Conservation (phyloP, 1,140 invertebrate species). For the Habropoda laboriosa region DNA sequence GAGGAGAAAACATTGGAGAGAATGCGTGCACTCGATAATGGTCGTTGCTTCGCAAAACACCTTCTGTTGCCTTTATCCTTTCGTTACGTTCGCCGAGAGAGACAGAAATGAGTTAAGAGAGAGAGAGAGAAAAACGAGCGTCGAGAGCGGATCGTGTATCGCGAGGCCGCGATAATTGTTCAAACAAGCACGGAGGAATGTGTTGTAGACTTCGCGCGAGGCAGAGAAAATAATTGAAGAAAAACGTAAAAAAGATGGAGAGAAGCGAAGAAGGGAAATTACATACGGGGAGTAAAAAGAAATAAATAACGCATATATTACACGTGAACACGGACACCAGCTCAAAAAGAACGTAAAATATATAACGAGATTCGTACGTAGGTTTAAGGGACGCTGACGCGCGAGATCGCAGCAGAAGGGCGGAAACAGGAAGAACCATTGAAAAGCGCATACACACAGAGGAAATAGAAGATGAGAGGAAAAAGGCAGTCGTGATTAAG, state of each 20-base stretch:
- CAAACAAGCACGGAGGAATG: neutral
- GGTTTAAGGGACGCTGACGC: constrained; percentile 48
- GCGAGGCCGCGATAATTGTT: neutral
- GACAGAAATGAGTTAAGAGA: neutral
- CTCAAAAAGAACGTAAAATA: constrained; percentile 66
- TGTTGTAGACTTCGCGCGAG: constrained; percentile 21
- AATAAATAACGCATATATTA: too few relatives aligned
- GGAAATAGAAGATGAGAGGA: neutral
- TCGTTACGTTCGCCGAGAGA: neutral
- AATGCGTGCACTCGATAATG: neutral
- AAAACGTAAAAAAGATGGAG: neutral
- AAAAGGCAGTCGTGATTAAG: constrained; percentile 24
- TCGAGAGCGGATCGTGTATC: neutral
- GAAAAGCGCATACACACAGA: neutral
- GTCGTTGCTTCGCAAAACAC: neutral
- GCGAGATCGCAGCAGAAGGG: constrained; percentile 24
- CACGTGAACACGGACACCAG: constrained; percentile 72
- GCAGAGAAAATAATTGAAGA: neutral
- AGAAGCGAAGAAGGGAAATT: neutral
- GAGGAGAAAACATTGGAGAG: too few relatives aligned
- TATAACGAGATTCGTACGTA: constrained; percentile 53
- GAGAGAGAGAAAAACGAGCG: neutral
- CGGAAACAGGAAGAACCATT: neutral
- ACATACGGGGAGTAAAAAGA: constrained; percentile 25
- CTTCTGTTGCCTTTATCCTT: neutral